Base-by-base conservation (phyloP, 2,113 vertebrate genomes). In the Collichthys lucidus region DNA sequence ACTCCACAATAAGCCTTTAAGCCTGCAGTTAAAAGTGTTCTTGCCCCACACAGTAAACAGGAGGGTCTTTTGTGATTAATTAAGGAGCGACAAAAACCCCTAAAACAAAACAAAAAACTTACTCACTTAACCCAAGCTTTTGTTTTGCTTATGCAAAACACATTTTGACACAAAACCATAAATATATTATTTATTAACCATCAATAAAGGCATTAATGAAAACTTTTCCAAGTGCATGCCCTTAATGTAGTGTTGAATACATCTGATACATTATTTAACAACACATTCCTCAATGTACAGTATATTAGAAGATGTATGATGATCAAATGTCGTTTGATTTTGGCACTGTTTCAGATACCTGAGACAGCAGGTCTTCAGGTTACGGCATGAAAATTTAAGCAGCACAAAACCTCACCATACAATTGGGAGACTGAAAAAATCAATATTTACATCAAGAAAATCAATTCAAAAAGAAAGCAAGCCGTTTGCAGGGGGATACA, bases 361-460 rank as follows among this genome's bases (percentile, higher is more conserved):
- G 3, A 74, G 73, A 84, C 70, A 42, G 52, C 53, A 47, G 57
- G 71, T 83, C 71, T 59, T 88, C 79, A 71, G 79, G 70, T 90
- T 77, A 84, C 4, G 3, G 1, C 31, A 89, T 83, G 68, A 78
- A 82, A 76, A 67, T 81, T 62, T 84, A 74, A 87, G 72, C 11
- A 70, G 50, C 57, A 76, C 1, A 73, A 82, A 89, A 76, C 44
- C 49, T 12, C 5, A 42, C 74, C 3, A 0, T 74, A 75, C 75
- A 84, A 49, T 42, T 57, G 55, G 65, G 57, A 79, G 46, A 63
- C 61, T 77, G 65, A 15, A 35, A 55, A 16, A 84, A 80, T 92
- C 80, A 11, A 86, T 90, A 80, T 78, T 69, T 85, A 83, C 55
- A 70, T 74, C 11, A 59, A 35, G 0, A 79, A 79, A 80, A 84